Percentiles rank a stretch among this genome's conserved stretches.
phyloP scores from a whole-genome alignment of 30 jellyfish, hydroid and myxozoan species.

The Mastigias papua region DNA sequence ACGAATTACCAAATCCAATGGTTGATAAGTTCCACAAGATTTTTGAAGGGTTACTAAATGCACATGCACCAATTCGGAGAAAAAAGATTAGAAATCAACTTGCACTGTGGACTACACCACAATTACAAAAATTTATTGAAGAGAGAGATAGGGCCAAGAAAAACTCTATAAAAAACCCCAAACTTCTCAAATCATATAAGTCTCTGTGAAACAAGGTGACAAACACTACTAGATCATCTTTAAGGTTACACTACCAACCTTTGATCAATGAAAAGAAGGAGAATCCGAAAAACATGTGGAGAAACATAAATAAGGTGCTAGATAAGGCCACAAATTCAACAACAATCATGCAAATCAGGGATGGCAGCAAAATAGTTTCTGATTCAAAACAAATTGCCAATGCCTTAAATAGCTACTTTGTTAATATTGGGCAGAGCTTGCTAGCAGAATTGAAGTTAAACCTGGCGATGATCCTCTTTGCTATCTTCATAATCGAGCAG shows the following conservation, averaged over 20 bases:
- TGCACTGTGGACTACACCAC: background rate
- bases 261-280: background rate
- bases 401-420: background rate
- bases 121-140: constrained; percentile 16
- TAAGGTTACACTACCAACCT: constrained; percentile 12
- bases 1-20: background rate
- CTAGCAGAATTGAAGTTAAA: too few species aligned
- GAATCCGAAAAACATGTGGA: too few species aligned
- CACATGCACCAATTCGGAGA: background rate
- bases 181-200: background rate
- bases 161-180: background rate
- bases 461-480: too few species aligned
- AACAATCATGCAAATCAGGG: too few species aligned
- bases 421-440: background rate
- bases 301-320: background rate
- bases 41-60: background rate
- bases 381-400: background rate
- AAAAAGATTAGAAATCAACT: background rate
- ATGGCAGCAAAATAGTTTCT: background rate
- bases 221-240: too few species aligned
- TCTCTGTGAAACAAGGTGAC: too few species aligned
- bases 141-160: constrained; percentile 51
- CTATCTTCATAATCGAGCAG: too few species aligned
- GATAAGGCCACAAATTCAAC: background rate
- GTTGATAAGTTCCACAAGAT: background rate